Percentiles rank a stretch among this genome's conserved stretches.
Evolutionary conservation across 1,140 invertebrate genomes (phyloP).

Genomic region (Lethrus apterus): DNA sequence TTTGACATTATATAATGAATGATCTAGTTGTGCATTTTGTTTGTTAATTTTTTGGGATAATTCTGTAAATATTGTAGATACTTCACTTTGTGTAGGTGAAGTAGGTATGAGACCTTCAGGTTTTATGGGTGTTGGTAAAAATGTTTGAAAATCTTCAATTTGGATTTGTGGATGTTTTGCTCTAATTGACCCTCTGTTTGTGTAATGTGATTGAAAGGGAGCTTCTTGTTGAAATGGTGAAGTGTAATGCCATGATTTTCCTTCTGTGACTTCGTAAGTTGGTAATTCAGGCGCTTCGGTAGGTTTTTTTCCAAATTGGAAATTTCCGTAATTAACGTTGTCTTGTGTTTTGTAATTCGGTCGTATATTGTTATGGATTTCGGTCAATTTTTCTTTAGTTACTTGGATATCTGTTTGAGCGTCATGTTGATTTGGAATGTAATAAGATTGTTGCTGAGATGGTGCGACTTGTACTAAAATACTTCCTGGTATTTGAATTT

Average conservation of each 20-base stretch:
- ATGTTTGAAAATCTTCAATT: conserved; percentile 18
- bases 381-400: conserved; percentile 37
- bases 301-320: conserved; percentile 13
- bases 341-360: conserved; percentile 2
- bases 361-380: conserved; percentile 25
- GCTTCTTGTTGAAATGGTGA: conserved; percentile 19
- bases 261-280: conserved; percentile 37
- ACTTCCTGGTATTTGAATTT: conserved; percentile 15
- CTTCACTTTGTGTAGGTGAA: conserved; percentile 35
- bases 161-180: background rate
- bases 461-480: conserved; percentile 21
- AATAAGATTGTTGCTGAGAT: conserved; percentile 10
- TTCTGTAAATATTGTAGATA: conserved; percentile 34
- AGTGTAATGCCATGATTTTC: conserved; percentile 30
- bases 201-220: no score
- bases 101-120: conserved; percentile 31
- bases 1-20: conserved; percentile 35
- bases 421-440: conserved; percentile 17
- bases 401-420: conserved; percentile 31
- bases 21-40: conserved; percentile 23
- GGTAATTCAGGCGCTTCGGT: conserved; percentile 22
- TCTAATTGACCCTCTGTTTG: no score
- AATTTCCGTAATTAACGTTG: background rate
- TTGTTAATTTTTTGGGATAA: conserved; percentile 23
- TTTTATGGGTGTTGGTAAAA: conserved; percentile 39